Conservation (phyloP, 2,113 vertebrate genomes). For the Sisor rabdophorus region DNA sequence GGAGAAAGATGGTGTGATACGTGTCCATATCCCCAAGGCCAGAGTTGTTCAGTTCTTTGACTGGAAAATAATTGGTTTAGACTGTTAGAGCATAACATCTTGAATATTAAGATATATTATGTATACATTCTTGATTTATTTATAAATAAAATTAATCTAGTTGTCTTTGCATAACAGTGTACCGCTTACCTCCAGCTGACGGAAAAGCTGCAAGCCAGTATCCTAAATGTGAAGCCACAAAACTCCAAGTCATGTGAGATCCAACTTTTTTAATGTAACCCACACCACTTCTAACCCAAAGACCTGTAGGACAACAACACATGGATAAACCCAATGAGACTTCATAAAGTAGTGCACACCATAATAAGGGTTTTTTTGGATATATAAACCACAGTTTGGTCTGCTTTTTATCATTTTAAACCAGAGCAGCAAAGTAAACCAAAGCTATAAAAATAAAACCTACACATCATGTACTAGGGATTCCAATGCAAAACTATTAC, state of each 20-base stretch:
- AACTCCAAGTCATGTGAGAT: constrained; percentile 73
- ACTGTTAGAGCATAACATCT: neutral
- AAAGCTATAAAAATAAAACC: neutral
- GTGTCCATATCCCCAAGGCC: constrained; percentile 78
- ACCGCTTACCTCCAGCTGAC: constrained; percentile 59
- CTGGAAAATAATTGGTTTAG: constrained; percentile 55
- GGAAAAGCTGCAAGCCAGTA: constrained; percentile 81
- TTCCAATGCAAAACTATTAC: neutral
- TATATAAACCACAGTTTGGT: neutral
- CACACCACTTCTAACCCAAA: constrained; percentile 73
- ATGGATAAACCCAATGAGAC: constrained; percentile 15
- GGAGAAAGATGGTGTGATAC: constrained; percentile 85
- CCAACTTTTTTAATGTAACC: constrained; percentile 76
- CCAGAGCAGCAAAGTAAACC: too few relatives aligned
- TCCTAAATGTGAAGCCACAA: constrained; percentile 72
- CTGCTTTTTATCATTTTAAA: neutral
- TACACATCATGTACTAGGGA: neutral
- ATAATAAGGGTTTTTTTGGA: neutral
- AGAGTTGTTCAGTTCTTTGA: constrained; percentile 63
- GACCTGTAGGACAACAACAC: constrained; percentile 56
- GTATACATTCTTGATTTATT: too few relatives aligned
- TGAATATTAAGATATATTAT: neutral
- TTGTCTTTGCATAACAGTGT: neutral
- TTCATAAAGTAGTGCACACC: neutral
- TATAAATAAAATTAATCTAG: too few relatives aligned